phyloP scores from a whole-genome alignment of 2,113 vertebrate genomes.

The Plecturocebus donacophilus region DNA sequence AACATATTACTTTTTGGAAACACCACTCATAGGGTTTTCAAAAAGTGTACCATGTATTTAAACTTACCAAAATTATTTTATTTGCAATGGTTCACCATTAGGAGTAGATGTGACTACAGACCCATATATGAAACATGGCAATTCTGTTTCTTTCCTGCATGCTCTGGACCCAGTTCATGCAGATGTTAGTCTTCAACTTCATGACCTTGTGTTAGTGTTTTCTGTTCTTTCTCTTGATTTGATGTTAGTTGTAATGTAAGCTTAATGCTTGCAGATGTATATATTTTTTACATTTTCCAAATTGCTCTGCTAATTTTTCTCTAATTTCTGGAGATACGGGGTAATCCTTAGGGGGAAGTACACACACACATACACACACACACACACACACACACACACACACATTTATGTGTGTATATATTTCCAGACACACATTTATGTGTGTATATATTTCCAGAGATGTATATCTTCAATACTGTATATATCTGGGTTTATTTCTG shows the following conservation, averaged over 20 bases:
- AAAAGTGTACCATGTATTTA: not conserved
- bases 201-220: not conserved
- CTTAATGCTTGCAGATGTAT: not conserved
- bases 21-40: not conserved
- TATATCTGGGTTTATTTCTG: no score
- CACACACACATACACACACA: no score
- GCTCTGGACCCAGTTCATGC: not conserved
- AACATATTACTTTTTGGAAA: not conserved
- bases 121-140: no score
- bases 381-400: no score
- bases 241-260: not conserved
- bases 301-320: not conserved
- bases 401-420: no score
- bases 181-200: not conserved
- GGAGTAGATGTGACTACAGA: not conserved
- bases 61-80: not conserved
- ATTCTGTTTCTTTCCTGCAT: not conserved
- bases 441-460: no score
- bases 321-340: not conserved
- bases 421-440: no score
- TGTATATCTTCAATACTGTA: no score
- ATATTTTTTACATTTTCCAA: not conserved
- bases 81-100: not conserved
- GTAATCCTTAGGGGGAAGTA: no score
- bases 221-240: not conserved